These are phyloP conservation scores for Leptinotarsa juncta DNA, from an alignment of 2,888 invertebrate genomes.

Conservation along the genomic window DNA sequence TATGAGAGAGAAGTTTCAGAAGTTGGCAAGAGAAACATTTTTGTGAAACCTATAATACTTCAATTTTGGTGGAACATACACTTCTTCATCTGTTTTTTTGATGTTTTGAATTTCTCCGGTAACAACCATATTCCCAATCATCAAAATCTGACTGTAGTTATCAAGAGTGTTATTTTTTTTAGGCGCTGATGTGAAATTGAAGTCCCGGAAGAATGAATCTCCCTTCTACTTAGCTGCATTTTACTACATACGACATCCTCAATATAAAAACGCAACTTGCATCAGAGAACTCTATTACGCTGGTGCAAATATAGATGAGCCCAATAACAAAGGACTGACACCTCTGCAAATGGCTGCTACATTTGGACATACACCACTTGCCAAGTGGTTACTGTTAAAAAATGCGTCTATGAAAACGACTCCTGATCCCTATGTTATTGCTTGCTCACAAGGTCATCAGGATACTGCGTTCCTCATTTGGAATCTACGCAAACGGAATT, in stretches of 20 bases:
- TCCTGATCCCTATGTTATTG: constrained; percentile 55
- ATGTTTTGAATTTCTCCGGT: too few relatives aligned
- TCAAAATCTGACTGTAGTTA: constrained; percentile 3
- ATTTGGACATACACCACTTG: constrained; percentile 57
- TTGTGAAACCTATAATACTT: too few relatives aligned
- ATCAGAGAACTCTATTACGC: constrained; percentile 58
- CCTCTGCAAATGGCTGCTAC: constrained; percentile 59
- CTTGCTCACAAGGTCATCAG: constrained; percentile 47
- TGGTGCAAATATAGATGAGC: constrained; percentile 58
- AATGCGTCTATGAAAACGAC: constrained; percentile 45
- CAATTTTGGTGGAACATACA: too few relatives aligned
- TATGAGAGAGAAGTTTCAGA: too few relatives aligned
- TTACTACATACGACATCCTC: constrained; percentile 53
- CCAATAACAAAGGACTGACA: constrained; percentile 53
- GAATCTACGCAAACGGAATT: constrained; percentile 30
- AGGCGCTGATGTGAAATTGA: constrained; percentile 55
- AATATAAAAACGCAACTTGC: constrained; percentile 55
- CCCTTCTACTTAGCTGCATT: constrained; percentile 58
- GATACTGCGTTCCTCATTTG: constrained; percentile 46
- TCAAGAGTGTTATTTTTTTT: constrained; percentile 13
- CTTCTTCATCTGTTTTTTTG: too few relatives aligned
- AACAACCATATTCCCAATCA: background rate
- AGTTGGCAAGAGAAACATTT: too few relatives aligned
- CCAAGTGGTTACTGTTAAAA: constrained; percentile 57
- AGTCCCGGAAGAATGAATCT: constrained; percentile 54